Base-by-base conservation (phyloP, 2,113 vertebrate species). In the Typhlomys cinereus region DNA sequence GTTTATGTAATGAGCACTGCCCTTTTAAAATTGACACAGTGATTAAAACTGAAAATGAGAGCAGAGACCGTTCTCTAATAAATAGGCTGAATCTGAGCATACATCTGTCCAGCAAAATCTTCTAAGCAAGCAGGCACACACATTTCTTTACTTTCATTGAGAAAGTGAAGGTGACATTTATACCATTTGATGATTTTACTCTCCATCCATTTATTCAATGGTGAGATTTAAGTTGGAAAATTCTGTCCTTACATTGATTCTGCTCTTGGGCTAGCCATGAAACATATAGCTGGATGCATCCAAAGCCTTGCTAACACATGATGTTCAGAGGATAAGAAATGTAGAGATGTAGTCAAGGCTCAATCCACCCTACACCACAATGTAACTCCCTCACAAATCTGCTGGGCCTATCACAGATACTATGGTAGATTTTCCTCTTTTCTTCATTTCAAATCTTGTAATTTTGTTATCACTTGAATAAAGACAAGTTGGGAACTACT, bases 121-220 rank as follows among this genome's bases (percentile, higher is more conserved):
- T 94, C 90, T 85, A 86, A 92, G 89, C 70, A 89, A 94, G 87
- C 66, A 88, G 59, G 46, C 73, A 93, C 85, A 93, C 85, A 75
- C 82, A 87, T 83, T 90, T 94, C 41, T 88, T 92, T 59, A 73
- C 90, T 87, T 92, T 48, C 0, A 88, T 48, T 31, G 34, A 86
- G 96, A 95, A 90, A 96, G 81, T 90, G 92, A 96, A 96, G 95
- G 97, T 96, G 96, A 96, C 95, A 96, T 97, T 96, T 96, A 90
- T 94, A 91, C 57, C 39, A 4, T 96, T 94, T 71, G 89, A 90
- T 94, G 93, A 94, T 92, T 96, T 96, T 89, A 79, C 59, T 81
- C 85, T 95, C 92, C 91, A 94, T 96, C 93, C 96, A 85, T 93
- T 96, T 95, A 88, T 91, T 91, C 84, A 91, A 44, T 94, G 76